A percentile compares a stretch with the other conserved stretches of the same genome.
Evolutionary conservation across 2,113 vertebrate genomes (phyloP).

Genomic region (Chionis minor): DNA sequence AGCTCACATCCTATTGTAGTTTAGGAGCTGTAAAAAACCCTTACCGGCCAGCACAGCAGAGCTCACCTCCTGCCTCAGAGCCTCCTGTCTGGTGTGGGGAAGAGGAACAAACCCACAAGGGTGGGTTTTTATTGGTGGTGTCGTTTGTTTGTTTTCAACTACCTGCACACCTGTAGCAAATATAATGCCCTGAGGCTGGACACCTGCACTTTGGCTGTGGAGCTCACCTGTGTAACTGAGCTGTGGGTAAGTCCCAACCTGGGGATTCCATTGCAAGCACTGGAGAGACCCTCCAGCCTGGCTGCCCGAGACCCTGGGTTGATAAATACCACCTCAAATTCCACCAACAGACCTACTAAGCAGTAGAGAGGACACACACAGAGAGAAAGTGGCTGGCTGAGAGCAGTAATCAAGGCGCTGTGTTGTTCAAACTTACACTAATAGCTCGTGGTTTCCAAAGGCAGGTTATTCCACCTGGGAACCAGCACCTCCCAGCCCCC

Average conservation of each 20-base stretch:
- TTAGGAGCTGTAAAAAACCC: rapidly evolving
- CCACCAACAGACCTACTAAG: neutral
- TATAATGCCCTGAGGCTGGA: neutral
- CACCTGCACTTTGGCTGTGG: neutral
- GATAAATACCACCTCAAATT: neutral
- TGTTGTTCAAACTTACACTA: rapidly evolving
- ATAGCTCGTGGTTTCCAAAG: neutral
- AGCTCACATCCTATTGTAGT: rapidly evolving
- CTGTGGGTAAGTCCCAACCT: neutral
- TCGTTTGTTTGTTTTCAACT: too few species aligned
- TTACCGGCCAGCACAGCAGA: rapidly evolving
- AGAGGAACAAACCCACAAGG: rapidly evolving
- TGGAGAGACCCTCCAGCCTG: rapidly evolving
- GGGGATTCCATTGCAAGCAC: neutral
- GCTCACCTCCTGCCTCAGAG: rapidly evolving
- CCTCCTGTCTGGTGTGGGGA: rapidly evolving
- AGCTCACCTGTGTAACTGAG: neutral
- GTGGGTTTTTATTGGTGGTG: too few species aligned
- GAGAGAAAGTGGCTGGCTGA: neutral
- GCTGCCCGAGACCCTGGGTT: rapidly evolving
- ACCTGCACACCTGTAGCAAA: neutral
- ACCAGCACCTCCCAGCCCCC: rapidly evolving
- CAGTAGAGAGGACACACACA: rapidly evolving
- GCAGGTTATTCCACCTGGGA: neutral
- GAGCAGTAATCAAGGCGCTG: neutral